Evolutionary conservation across 2,888 invertebrate genomes (phyloP).

Genomic region (Chrysotoxum bicinctum): DNA sequence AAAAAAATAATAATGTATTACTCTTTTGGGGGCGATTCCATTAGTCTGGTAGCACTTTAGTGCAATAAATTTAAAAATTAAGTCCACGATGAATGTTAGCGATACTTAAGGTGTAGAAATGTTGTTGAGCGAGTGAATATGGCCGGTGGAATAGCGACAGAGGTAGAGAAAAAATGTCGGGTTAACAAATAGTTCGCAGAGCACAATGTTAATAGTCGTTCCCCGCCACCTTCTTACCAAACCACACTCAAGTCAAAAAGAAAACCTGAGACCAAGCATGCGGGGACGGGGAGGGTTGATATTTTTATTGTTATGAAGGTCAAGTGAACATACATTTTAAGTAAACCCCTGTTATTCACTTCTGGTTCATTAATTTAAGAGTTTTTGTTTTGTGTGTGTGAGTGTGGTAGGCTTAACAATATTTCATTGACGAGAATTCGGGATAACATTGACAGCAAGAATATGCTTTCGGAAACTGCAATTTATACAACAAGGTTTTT

Average conservation of each 20-base stretch:
- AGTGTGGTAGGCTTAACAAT: background rate
- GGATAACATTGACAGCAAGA: background rate
- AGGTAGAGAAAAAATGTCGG: background rate
- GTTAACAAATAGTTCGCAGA: slow-evolving; percentile 21
- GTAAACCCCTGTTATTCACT: slow-evolving; percentile 22
- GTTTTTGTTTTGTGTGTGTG: background rate
- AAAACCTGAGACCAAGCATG: slow-evolving; percentile 13
- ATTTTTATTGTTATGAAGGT: slow-evolving; percentile 66
- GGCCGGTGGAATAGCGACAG: background rate
- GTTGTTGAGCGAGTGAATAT: slow-evolving; percentile 22
- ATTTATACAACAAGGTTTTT: background rate
- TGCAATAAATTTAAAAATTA: slow-evolving; percentile 67
- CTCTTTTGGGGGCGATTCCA: slow-evolving; percentile 59
- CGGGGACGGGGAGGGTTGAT: slow-evolving; percentile 23
- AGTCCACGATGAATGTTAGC: slow-evolving; percentile 60
- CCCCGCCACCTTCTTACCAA: background rate
- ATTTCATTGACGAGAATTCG: background rate
- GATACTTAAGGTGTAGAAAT: slow-evolving; percentile 49
- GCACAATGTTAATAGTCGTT: slow-evolving; percentile 2
- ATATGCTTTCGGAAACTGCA: background rate
- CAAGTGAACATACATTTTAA: slow-evolving; percentile 31
- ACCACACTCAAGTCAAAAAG: background rate
- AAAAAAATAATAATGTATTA: slow-evolving; percentile 18
- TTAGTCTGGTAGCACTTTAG: slow-evolving; percentile 52
- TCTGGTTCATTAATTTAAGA: slow-evolving; percentile 28